Evolutionary conservation across 2,797 vertebrate genomes (phyloP).

Genomic region (Okamejei kenojei): DNA sequence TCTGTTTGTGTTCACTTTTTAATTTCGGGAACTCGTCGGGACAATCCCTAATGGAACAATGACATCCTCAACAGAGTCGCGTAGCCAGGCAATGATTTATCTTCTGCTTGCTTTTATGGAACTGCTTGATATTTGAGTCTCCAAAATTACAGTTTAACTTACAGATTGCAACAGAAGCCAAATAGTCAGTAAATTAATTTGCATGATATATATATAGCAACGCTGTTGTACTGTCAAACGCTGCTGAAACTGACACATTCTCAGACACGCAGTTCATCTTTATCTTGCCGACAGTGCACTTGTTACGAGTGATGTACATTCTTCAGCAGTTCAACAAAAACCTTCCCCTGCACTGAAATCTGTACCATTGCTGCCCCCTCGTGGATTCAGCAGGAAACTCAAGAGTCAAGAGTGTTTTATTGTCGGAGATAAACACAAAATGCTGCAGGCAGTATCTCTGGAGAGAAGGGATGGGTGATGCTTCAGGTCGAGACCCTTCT

Average conservation of each 20-base stretch:
- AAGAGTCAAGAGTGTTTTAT: too few species aligned
- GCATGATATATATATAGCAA: conserved; percentile 18
- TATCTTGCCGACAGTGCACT: neutral
- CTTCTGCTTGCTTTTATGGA: neutral
- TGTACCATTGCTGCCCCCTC: conserved; percentile 17
- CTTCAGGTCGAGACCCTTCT: too few species aligned
- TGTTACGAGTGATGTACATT: neutral
- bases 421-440: too few species aligned
- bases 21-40: neutral
- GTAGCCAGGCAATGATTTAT: neutral
- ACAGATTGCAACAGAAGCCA: conserved; percentile 14
- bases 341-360: neutral
- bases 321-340: neutral
- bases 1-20: neutral
- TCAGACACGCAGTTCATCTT: neutral
- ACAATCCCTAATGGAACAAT: neutral
- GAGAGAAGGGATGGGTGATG: too few species aligned
- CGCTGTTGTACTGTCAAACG: neutral
- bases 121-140: neutral
- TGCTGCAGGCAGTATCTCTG: too few species aligned
- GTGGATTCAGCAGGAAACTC: neutral
- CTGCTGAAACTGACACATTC: neutral
- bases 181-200: conserved; percentile 20
- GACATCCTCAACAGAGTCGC: neutral
- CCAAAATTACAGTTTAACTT: conserved; percentile 23